These are phyloP conservation scores for Orchesellides sinensis DNA, from an alignment of 2,888 invertebrate species.

Conservation along the genomic window DNA sequence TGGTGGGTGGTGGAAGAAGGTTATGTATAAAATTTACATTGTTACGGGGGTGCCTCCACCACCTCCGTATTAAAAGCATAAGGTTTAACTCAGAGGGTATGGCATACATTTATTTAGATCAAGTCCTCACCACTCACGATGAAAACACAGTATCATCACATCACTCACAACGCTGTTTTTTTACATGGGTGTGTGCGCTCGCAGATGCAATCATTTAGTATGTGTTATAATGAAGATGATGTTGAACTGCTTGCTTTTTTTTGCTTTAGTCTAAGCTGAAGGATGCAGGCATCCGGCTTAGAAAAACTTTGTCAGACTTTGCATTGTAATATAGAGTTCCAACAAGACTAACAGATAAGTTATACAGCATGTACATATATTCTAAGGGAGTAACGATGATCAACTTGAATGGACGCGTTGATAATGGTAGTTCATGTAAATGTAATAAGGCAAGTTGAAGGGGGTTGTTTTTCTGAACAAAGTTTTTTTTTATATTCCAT, in stretches of 20 bases:
- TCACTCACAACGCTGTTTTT: neutral
- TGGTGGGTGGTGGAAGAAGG: no score
- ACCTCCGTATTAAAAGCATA: no score
- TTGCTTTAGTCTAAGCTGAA: neutral
- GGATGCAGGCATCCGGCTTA: constrained; percentile 63
- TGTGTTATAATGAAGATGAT: neutral
- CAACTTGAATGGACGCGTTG: constrained; percentile 38
- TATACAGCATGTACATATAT: neutral
- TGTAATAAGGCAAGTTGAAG: constrained; percentile 18
- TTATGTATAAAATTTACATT: no score
- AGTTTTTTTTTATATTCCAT: constrained; percentile 9
- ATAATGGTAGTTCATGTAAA: constrained; percentile 34
- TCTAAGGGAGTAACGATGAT: neutral
- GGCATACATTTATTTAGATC: no score
- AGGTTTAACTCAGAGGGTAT: no score
- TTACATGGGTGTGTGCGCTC: neutral
- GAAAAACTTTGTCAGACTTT: neutral
- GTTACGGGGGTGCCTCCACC: no score
- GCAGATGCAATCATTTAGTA: constrained; percentile 4
- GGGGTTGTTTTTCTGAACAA: constrained; percentile 36
- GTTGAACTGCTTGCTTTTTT: neutral
- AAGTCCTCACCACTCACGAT: neutral
- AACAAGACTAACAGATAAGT: neutral
- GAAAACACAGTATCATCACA: neutral
- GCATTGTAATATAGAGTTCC: neutral